These are phyloP conservation scores for Phocoena sinus DNA, from an alignment of 2,113 vertebrate genomes.

Conservation along the genomic window DNA sequence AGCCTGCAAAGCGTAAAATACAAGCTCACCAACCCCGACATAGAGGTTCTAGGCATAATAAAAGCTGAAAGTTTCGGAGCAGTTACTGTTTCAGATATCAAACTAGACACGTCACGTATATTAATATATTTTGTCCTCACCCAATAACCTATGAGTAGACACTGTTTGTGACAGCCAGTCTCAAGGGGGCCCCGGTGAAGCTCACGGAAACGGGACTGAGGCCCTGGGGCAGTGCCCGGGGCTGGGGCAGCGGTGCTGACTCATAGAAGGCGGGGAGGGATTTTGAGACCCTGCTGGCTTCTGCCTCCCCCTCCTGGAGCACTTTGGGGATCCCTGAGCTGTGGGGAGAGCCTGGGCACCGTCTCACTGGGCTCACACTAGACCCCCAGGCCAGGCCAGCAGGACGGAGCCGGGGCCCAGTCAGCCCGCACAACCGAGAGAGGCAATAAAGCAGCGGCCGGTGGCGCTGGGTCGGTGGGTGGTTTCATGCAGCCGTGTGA, in stretches of 20 bases:
- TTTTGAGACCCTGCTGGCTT: not conserved
- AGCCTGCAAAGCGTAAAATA: not conserved
- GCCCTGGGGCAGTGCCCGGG: not conserved
- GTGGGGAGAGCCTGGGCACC: not conserved
- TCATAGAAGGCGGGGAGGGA: not conserved
- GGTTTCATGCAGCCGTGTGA: not conserved
- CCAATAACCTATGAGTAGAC: not conserved
- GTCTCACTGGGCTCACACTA: not conserved
- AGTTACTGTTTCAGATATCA: not conserved
- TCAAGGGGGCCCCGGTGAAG: not conserved
- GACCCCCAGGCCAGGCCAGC: not conserved
- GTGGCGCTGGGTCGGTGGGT: not conserved
- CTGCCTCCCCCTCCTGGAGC: not conserved
- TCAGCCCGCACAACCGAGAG: not conserved
- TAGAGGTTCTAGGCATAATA: not conserved
- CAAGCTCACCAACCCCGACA: not conserved
- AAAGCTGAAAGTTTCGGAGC: not conserved
- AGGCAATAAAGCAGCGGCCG: accelerated
- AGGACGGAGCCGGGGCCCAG: not conserved
- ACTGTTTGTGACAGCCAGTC: not conserved
- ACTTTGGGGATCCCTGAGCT: not conserved
- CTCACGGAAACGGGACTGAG: not conserved
- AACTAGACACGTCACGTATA: not conserved
- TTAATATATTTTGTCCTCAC: not conserved
- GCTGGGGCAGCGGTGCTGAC: not conserved